phyloP scores from a whole-genome alignment of 2,113 vertebrate species.

The Antigone vipio region DNA sequence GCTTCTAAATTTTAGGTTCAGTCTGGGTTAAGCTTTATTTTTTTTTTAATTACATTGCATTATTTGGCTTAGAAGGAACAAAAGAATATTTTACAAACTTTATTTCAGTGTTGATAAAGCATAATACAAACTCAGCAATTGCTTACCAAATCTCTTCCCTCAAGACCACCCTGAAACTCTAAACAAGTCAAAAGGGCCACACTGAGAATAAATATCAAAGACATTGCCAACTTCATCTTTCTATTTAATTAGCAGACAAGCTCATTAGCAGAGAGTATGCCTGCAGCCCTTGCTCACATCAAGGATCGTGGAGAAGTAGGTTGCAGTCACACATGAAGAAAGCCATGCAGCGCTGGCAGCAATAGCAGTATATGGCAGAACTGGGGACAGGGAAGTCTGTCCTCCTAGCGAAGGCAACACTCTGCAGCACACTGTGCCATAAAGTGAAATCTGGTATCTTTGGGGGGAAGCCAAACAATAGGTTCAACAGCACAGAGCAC shows the following conservation, averaged over 20 bases:
- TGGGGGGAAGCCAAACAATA: neutral
- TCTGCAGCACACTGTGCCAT: neutral
- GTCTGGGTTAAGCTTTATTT: neutral
- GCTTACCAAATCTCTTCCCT: neutral
- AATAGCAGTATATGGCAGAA: conserved; percentile 18
- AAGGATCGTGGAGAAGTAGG: conserved; percentile 37
- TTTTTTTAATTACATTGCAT: neutral
- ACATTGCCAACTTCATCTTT: neutral
- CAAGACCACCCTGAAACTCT: conserved; percentile 59
- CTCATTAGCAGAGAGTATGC: conserved; percentile 55
- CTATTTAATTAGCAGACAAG: conserved; percentile 44
- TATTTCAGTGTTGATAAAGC: conserved; percentile 46
- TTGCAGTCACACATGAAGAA: conserved; percentile 38
- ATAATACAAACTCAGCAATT: conserved; percentile 16
- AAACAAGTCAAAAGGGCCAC: conserved; percentile 24
- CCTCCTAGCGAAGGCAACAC: conserved; percentile 13
- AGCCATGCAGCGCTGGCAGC: neutral
- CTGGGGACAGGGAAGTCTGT: neutral
- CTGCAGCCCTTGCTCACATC: conserved; percentile 34
- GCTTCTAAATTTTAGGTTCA: neutral
- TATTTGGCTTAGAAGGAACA: neutral
- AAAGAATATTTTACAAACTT: conserved; percentile 25
- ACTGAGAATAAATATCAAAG: conserved; percentile 57
- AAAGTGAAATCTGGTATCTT: neutral
- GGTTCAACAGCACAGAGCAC: conserved; percentile 40